Evolutionary conservation across 92 coral and sea anemone genomes (phyloP), one percentile per base, ranked within the genome.

Genomic region (Umimayanthus kanabou): DNA sequence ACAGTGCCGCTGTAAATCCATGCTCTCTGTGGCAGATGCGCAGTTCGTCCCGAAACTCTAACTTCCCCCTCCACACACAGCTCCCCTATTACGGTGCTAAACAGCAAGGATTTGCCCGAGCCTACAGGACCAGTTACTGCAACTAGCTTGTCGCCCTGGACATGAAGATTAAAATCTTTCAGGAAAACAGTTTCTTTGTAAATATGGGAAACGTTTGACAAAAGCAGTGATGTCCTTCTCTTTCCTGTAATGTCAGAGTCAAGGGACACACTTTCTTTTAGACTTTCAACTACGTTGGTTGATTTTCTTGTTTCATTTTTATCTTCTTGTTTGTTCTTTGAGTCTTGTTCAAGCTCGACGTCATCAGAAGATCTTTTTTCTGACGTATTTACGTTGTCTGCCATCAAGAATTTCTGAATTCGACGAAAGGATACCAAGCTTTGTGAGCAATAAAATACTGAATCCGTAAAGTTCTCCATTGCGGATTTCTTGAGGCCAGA

Each of bases 41-140:
- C 73, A 22, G 22, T 26, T 28, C 29, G 73, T 22, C 73, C 73
- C 6, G 73, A 66, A 5, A 66, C 29, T 66, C 57, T 50, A 15
- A 50, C 57, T 50, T 50, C 15, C 57, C 58, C 58, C 58, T 15
- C 58, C 58, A 67, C 30, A 4, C 22, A 10, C 33, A 67, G 30
- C 30, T 67, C 73, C 15, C 73, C 73, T 23, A 11, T 67, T n/a
- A 67, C 14, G 30, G 73, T 33, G 14, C 73, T 67, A 28, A 67
- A 28, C 33, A n/a, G n/a, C 13, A 33, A 67, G 3, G 73, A 23
- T 67, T 67, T 67, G 8, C 73, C 73, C 13, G 73, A 67, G 9
- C 73, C 73, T n/a, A 67, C 73, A 67, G 73, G 73, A 67, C 73
- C 73, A 23, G 73, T 67, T 10, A 67, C 26, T 67, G 73, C 10